phyloP scores from a whole-genome alignment of 2,888 invertebrate species.

The Thysanoteuthis rhombus region DNA sequence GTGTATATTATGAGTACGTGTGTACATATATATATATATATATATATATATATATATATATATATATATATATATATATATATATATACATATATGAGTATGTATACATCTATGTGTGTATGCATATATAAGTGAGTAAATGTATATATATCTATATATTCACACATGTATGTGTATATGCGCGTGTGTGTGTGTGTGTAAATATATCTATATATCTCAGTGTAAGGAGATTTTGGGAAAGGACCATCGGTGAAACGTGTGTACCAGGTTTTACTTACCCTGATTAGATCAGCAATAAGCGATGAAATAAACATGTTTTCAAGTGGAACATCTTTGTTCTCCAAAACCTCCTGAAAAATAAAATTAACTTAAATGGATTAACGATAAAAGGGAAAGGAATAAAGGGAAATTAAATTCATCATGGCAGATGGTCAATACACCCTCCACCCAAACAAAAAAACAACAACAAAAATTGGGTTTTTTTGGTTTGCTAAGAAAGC shows the following conservation, averaged over 20 bases:
- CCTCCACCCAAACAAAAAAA: background rate
- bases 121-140: no score
- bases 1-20: no score
- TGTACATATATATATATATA: background rate
- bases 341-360: slow-evolving; percentile 87
- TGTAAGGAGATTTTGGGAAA: background rate
- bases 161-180: no score
- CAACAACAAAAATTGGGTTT: background rate
- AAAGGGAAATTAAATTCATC: background rate
- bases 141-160: no score
- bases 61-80: background rate
- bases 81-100: no score
- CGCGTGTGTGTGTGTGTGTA: no score
- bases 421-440: background rate
- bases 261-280: slow-evolving; percentile 74
- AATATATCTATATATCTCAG: background rate
- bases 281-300: slow-evolving; percentile 96
- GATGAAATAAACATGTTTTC: slow-evolving; percentile 98
- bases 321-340: slow-evolving; percentile 95
- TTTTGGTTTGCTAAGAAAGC: no score
- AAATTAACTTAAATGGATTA: background rate
- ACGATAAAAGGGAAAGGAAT: background rate
- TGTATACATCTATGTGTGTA: no score
- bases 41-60: background rate
- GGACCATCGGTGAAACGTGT: background rate